Evolutionary conservation across 2,888 invertebrate genomes (phyloP), one percentile per base, ranked within the genome.

Genomic region (Xestia sexstrigata): DNA sequence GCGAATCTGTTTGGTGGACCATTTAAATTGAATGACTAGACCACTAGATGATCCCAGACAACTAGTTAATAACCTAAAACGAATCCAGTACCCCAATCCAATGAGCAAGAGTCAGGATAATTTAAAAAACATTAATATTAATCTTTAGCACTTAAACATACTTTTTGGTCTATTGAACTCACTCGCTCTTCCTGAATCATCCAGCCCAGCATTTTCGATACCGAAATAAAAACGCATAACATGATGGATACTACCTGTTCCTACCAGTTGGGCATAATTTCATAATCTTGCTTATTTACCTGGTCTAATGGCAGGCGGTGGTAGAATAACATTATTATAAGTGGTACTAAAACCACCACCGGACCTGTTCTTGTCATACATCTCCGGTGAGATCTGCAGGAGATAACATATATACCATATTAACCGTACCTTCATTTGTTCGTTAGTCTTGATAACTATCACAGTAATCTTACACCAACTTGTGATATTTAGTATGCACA

Each of bases 11-110:
- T 70, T 65, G 35, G 3, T 47, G 63, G 58, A 45, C 49, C 81
- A 79, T 67, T 82, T 79, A 63, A 83, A 79, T 83, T 63, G 23
- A 68, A 83, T 67, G 73, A 63, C 70, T 74, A 45, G 58, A 70
- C 47, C 45, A 72, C 55, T 67, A 49, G 35, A 79, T 75, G 49
- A 72, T 66, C 83, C 39, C 15, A 73, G 15, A 39, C 70, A 42
- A 35, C 55, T 69, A 26, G 69, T 72, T 70, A 83, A 70, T 72
- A 55, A 55, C 69, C 60, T 63, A 55, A 63, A 80, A 7, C 17
- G 45, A 79, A 80, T 63, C 26, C 3, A 63, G 71, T 7, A 1
- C 42, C 62, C 26, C 80, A 76, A 76, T 65, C n/a, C 23, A 73
- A 72, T 80, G 13, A 49, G 17, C 47, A 47, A 47, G 17, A 20